Evolutionary conservation across 2,888 invertebrate genomes (phyloP), one percentile per base, ranked within the genome.

Genomic region (Stenolophus ochropezus): DNA sequence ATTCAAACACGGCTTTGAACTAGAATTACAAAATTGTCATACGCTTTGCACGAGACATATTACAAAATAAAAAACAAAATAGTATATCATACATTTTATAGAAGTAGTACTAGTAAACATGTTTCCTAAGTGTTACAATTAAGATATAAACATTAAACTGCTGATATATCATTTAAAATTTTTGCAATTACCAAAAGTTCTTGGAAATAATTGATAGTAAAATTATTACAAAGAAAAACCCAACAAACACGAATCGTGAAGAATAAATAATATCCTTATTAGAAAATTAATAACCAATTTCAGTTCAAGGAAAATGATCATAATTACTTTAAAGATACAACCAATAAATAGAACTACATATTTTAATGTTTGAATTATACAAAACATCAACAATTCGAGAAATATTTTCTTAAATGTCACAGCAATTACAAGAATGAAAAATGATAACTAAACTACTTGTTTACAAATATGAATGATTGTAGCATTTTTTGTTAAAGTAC

Each of bases 1-100:
- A 69, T 69, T 69, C 65, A 69, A 18, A 33, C 23, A 69, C 18
- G 65, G 33, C 65, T 69, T 69, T 69, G 65, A 69, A 69, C 65
- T 69, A 14, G 14, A 23, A 4, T 56, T 56, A 33, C 65, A 61
- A 69, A 69, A 69, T 33, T 16, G 33, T 16, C 33, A 16, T n/a
- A 27, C 2, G 14, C 33, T 33, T 69, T 33, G 33, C 65, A 33
- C 33, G 27, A 42, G 33, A 69, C n/a, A 2, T 33, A 33, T 69
- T 69, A 18, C 65, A 18, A 69, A 69, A 69, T 21, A 21, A 56
- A 25, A 61, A 61, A 61, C 61, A 61, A 61, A 61, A 61, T 25
- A 61, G 4, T 27, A 61, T 11, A 27, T 61, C 25, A 61, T 61
- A 61, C 23, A 27, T 61, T 25, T 61, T 61, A 25, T 3, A 61